Evolutionary conservation across 2,113 vertebrate genomes (phyloP).

Genomic region (mouse (Mus musculus)): GRCm39 chr5:3400501-3401000

Average conservation of each 20-base stretch:
- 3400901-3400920: slow-evolving; percentile 26
- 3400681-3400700: not conserved
- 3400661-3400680: not conserved
- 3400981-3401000: not conserved
- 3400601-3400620: not conserved
- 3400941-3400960: not conserved
- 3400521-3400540: not conserved
- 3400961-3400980: not conserved
- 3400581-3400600: not conserved
- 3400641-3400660: not conserved
- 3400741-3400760: not conserved
- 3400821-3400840: not conserved
- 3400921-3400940: not conserved
- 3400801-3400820: not conserved
- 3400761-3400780: not conserved
- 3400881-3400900: slow-evolving; percentile 18
- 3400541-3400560: not conserved
- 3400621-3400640: not conserved
- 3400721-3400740: not conserved
- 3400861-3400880: slow-evolving; percentile 37
- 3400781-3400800: not conserved
- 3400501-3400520: not conserved
- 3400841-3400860: not conserved
- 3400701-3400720: not conserved
- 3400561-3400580: not conserved